A percentile compares a stretch with the other conserved stretches of the same genome.
phyloP scores from a whole-genome alignment of 2,888 invertebrate species.

The Drosophila yooni region DNA sequence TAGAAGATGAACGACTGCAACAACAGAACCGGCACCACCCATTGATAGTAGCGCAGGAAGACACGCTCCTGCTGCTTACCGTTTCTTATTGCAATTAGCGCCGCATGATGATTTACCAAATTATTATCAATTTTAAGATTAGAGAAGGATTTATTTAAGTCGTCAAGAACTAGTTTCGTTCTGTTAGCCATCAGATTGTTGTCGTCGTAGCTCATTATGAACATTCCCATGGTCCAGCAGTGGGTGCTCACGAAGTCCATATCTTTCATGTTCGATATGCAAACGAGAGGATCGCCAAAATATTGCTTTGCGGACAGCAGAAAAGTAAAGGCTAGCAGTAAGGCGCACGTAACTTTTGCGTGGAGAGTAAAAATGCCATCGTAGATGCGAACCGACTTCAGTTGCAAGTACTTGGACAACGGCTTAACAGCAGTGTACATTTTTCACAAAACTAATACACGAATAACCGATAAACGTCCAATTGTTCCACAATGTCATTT shows the following conservation, averaged over 20 bases:
- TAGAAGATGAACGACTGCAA: conserved; percentile 82
- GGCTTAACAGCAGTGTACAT: conserved; percentile 89
- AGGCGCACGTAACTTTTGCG: conserved; percentile 89
- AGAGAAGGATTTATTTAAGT: not conserved
- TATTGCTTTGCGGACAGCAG: conserved; percentile 93
- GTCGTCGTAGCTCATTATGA: conserved; percentile 84
- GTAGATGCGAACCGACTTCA: conserved; percentile 89
- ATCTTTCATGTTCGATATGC: conserved; percentile 87
- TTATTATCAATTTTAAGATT: conserved; percentile 24
- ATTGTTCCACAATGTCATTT: not conserved
- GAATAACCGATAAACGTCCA: not conserved
- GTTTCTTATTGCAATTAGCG: conserved; percentile 4
- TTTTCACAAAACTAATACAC: conserved; percentile 68
- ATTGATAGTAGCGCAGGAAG: conserved; percentile 84
- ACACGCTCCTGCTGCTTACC: conserved; percentile 52
- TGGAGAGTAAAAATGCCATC: conserved; percentile 91
- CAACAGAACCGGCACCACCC: conserved; percentile 82
- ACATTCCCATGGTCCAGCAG: conserved; percentile 93
- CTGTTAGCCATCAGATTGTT: not conserved
- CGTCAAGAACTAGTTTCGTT: conserved; percentile 65
- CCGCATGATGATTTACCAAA: conserved; percentile 33
- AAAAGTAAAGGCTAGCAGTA: conserved; percentile 90
- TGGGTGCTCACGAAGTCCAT: conserved; percentile 89
- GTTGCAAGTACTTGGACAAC: conserved; percentile 87
- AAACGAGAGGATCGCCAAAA: conserved; percentile 94